Evolutionary conservation across 2,797 vertebrate genomes (phyloP), one percentile per base, ranked within the genome.

Genomic region (Neosilurus mollespiculum): DNA sequence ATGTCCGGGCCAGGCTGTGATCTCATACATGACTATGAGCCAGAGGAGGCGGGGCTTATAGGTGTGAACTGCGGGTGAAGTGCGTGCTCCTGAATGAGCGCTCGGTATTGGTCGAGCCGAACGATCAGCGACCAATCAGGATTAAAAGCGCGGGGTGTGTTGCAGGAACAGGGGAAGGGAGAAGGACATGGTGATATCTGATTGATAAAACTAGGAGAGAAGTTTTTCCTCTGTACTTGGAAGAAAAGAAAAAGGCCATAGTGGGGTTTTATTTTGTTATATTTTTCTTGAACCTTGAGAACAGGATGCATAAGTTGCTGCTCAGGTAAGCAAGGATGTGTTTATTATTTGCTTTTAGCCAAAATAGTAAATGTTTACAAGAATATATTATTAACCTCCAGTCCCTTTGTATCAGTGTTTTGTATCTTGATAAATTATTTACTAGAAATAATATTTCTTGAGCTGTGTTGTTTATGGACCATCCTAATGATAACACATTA

Each of bases 11-110:
- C 59, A 58, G 71, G 8, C 24, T 70, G 71, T 34, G n/a, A 84
- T 59, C 26, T 43, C 66, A 64, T 82, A 51, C 81, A 78, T 89
- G 82, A 65, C 81, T 83, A 85, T 69, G 79, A 73, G 73, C 69
- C 53, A 77, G 64, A 82, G 84, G 84, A 77, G 88, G 88, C 70
- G 51, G 87, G 84, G 85, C 67, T 83, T 80, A 49, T 67, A 87
- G 88, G 89, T 91, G 90, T 71, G 86, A 91, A 90, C 87, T 86
- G 87, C 56, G 73, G 53, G 34, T 20, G n/a, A 64, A 26, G 22
- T 2, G 43, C 24, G 9, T 26, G 7, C 14, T 18, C 8, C 37
- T 43, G 37, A 64, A 15, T 26, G 43, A 24, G 16, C 59, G 22
- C 76, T 26, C 61, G 9, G 64, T 0, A 53, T 78, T 78, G 84